Evolutionary conservation across 2,888 invertebrate species (phyloP).

Genomic region (Nipponacmea schrenckii): DNA sequence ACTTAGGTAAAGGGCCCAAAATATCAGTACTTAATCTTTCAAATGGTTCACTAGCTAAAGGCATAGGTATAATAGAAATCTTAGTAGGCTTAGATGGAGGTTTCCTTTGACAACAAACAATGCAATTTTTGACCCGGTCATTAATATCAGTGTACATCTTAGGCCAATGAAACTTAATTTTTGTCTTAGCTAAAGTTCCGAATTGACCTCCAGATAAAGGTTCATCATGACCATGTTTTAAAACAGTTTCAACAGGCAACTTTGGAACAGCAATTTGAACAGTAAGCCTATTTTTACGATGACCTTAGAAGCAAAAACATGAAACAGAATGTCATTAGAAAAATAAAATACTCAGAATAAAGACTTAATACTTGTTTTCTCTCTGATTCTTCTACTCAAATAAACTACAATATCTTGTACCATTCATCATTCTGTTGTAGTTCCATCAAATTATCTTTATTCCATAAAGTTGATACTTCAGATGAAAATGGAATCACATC

Average conservation of each 20-base stretch:
- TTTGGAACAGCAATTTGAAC: slow-evolving; percentile 3
- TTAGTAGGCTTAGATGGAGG: background rate
- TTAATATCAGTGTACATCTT: slow-evolving; percentile 9
- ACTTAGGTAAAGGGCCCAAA: slow-evolving; percentile 15
- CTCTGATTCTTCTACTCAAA: background rate
- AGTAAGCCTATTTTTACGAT: background rate
- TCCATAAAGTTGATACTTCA: background rate
- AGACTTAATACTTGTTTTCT: background rate
- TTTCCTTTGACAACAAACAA: slow-evolving; percentile 14
- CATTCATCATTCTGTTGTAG: slow-evolving; percentile 5
- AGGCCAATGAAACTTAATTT: slow-evolving; percentile 4
- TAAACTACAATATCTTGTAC: background rate
- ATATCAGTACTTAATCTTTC: slow-evolving; percentile 26
- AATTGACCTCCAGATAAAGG: slow-evolving; percentile 13
- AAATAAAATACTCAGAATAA: background rate
- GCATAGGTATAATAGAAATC: background rate
- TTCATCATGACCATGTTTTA: slow-evolving; percentile 8
- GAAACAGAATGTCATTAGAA: slow-evolving; percentile 9
- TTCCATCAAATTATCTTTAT: background rate
- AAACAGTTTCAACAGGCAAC: background rate
- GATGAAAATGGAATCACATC: background rate
- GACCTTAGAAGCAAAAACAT: slow-evolving; percentile 10
- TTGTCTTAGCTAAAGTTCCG: slow-evolving; percentile 10
- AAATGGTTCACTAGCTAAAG: slow-evolving; percentile 10
- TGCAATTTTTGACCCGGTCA: background rate